A percentile compares a stretch with the other conserved stretches of the same genome.
phyloP scores from a whole-genome alignment of 2,888 invertebrate genomes.

The Coleophora deauratella region DNA sequence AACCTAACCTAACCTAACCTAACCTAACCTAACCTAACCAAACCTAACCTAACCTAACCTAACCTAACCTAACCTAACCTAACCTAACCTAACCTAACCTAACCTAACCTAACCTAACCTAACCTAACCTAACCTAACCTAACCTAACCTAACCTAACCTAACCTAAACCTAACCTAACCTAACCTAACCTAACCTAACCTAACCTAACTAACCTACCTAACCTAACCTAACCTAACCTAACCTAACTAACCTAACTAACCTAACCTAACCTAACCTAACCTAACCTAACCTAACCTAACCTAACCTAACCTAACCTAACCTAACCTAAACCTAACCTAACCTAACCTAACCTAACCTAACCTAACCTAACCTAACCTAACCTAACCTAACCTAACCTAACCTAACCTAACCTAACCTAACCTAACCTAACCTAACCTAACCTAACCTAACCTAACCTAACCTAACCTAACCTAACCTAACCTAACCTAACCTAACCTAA shows the following conservation, averaged over 20 bases:
- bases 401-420: slow-evolving; percentile 1
- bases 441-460: not conserved
- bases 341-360: slow-evolving; percentile 2
- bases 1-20: too few species aligned
- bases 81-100: too few species aligned
- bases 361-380: slow-evolving; percentile 2
- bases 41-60: too few species aligned
- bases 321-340: slow-evolving; percentile 2
- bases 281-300: slow-evolving; percentile 2
- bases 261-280: slow-evolving; percentile 2
- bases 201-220: slow-evolving; percentile 1
- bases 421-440: slow-evolving; percentile 3
- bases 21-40: too few species aligned
- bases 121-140: not conserved
- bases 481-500: slow-evolving; percentile 1
- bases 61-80: too few species aligned
- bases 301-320: slow-evolving; percentile 2
- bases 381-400: not conserved
- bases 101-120: too few species aligned
- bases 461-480: not conserved
- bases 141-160: not conserved
- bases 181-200: slow-evolving; percentile 2
- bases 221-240: slow-evolving; percentile 2
- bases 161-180: not conserved
- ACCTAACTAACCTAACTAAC: slow-evolving; percentile 1